A percentile compares a stretch with the other conserved stretches of the same genome.
Conservation (phyloP, 1,140 invertebrate species). For the Drosophila pandora region DNA sequence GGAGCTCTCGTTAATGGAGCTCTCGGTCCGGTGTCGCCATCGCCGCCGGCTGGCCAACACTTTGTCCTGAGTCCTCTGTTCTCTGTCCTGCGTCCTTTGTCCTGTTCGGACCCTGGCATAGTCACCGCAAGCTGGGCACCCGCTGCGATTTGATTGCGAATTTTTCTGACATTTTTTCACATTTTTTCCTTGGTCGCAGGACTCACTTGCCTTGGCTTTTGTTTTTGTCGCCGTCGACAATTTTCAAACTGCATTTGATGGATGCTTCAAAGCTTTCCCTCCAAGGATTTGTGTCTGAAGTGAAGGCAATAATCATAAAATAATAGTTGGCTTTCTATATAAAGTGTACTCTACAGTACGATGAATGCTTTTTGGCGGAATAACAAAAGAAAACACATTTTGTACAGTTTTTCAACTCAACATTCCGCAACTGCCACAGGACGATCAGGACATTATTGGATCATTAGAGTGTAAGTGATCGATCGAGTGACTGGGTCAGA, state of each 20-base stretch:
- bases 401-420: no score
- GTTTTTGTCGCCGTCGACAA: constrained; percentile 45
- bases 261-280: constrained; percentile 54
- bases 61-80: constrained; percentile 50
- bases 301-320: constrained; percentile 64
- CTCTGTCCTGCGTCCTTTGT: constrained; percentile 7
- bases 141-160: constrained; percentile 75
- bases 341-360: background rate
- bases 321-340: constrained; percentile 40
- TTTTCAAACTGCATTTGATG: constrained; percentile 73
- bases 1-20: constrained; percentile 69
- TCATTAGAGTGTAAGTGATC: constrained; percentile 72
- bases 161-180: constrained; percentile 81
- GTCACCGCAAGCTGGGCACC: constrained; percentile 49
- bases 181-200: constrained; percentile 37
- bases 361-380: constrained; percentile 5
- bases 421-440: no score
- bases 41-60: constrained; percentile 74
- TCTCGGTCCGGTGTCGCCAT: constrained; percentile 62
- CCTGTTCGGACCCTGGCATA: constrained; percentile 15
- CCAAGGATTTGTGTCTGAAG: constrained; percentile 41
- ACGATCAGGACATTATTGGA: constrained; percentile 60
- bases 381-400: background rate
- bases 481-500: constrained; percentile 35
- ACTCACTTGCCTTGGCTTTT: constrained; percentile 38